Conservation (phyloP, 2,113 vertebrate genomes). For the Grammomys dolichurus region DNA sequence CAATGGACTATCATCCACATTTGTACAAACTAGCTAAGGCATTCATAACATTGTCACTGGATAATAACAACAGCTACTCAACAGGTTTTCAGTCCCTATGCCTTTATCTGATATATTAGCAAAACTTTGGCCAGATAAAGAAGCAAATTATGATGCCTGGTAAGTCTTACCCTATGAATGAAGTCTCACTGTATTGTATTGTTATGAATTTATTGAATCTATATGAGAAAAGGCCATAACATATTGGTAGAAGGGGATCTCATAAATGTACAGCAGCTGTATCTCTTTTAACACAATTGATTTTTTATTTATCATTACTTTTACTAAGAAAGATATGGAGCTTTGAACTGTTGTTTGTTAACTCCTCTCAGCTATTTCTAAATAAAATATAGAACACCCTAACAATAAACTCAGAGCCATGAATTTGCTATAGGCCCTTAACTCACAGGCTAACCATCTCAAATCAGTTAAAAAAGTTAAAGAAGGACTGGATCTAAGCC, state of each 20-base stretch:
- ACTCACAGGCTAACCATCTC: too few relatives aligned
- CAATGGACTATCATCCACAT: background rate
- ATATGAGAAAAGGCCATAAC: background rate
- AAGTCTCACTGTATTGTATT: background rate
- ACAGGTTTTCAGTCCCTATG: background rate
- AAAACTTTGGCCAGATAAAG: background rate
- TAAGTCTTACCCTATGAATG: background rate
- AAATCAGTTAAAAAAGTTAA: too few relatives aligned
- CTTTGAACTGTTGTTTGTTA: background rate
- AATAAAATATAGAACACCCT: too few relatives aligned
- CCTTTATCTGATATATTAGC: background rate
- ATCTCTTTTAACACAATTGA: too few relatives aligned
- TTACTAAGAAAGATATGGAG: background rate
- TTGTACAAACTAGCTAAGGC: background rate
- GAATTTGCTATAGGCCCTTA: too few relatives aligned
- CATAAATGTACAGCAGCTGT: background rate
- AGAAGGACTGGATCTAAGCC: too few relatives aligned
- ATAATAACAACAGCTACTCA: conserved; percentile 1
- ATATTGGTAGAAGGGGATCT: background rate
- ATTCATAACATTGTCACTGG: background rate
- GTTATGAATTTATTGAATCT: background rate
- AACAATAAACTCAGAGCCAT: too few relatives aligned
- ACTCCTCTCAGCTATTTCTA: too few relatives aligned
- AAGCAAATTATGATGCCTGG: background rate
- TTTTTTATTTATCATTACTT: too few relatives aligned